These are phyloP conservation scores for Pseudanteris insignis DNA, from an alignment of 2,888 invertebrate species.

Conservation along the genomic window DNA sequence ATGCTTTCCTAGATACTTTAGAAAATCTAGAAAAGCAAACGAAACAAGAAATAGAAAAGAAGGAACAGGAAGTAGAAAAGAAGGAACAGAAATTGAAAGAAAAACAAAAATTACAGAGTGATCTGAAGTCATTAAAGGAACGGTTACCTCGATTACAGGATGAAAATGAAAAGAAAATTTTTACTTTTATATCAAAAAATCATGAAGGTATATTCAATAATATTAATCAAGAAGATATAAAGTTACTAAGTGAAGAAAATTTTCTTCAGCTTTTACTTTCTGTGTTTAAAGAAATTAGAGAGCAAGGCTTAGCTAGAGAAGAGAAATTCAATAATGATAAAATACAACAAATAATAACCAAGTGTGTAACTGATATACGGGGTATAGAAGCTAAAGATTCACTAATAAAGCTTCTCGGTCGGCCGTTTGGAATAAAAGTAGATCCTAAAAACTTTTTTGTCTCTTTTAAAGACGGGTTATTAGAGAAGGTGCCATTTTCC, in stretches of 20 bases:
- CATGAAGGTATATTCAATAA: constrained; percentile 4
- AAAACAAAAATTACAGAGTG: constrained; percentile 7
- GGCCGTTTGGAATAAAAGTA: constrained; percentile 17
- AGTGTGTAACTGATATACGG: constrained; percentile 21
- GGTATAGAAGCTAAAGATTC: constrained; percentile 34
- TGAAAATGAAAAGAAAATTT: constrained; percentile 7
- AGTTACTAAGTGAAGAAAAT: constrained; percentile 19
- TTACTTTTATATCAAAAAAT: constrained; percentile 5
- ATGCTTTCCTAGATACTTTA: constrained; percentile 7
- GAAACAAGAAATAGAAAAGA: too few relatives aligned
- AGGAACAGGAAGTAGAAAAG: too few relatives aligned
- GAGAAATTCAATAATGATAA: constrained; percentile 9
- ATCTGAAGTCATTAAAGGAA: constrained; percentile 10
- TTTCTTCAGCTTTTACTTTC: constrained; percentile 24
- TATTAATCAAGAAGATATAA: constrained; percentile 14
- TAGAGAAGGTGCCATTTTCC: constrained; percentile 22
- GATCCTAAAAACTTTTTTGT: constrained; percentile 21
- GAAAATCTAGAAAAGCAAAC: constrained; percentile 8
- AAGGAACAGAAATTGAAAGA: not conserved
- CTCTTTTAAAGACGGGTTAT: constrained; percentile 11
- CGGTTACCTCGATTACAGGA: constrained; percentile 5
- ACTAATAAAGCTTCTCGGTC: constrained; percentile 15
- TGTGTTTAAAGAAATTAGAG: constrained; percentile 22
- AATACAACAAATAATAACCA: constrained; percentile 8
- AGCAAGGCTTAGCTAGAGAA: constrained; percentile 15